phyloP scores from a whole-genome alignment of 2,113 vertebrate species.

The Dipodomys spectabilis region DNA sequence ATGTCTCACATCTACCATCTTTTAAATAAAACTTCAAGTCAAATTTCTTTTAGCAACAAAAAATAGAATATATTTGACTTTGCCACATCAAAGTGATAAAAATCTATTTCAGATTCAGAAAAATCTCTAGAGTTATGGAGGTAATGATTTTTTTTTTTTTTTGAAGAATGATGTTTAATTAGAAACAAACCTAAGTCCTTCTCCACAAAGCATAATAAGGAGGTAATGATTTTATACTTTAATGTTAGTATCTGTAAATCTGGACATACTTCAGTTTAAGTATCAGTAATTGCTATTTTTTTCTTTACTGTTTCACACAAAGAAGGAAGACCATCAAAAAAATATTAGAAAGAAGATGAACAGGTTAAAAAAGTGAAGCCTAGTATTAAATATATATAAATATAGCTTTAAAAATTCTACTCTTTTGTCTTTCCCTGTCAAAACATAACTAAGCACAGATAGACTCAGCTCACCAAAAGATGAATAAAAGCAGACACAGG shows the following conservation, averaged over 20 bases:
- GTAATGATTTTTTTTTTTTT: too few species aligned
- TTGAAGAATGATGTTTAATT: background rate
- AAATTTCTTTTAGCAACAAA: background rate
- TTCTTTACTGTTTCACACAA: constrained; percentile 14
- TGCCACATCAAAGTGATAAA: constrained; percentile 3
- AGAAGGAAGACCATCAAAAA: background rate
- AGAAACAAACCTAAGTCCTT: background rate
- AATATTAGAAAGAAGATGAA: background rate
- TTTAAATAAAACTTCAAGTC: too few species aligned
- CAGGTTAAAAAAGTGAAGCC: background rate
- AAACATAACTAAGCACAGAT: constrained; percentile 40
- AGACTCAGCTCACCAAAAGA: background rate
- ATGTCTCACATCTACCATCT: too few species aligned
- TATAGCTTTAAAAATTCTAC: background rate
- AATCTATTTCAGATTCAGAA: background rate
- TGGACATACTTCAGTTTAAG: constrained; percentile 1
- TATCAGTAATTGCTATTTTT: constrained; percentile 10
- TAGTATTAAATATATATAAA: constrained; percentile 6
- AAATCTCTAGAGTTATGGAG: background rate
- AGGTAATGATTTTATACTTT: background rate
- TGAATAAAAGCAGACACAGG: constrained; percentile 25
- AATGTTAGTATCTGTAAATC: background rate
- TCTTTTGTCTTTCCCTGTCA: constrained; percentile 43
- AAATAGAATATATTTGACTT: background rate
- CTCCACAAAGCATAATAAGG: background rate